Evolutionary conservation across 2,113 vertebrate genomes (phyloP).

Genomic region (Vanacampus margaritifer): DNA sequence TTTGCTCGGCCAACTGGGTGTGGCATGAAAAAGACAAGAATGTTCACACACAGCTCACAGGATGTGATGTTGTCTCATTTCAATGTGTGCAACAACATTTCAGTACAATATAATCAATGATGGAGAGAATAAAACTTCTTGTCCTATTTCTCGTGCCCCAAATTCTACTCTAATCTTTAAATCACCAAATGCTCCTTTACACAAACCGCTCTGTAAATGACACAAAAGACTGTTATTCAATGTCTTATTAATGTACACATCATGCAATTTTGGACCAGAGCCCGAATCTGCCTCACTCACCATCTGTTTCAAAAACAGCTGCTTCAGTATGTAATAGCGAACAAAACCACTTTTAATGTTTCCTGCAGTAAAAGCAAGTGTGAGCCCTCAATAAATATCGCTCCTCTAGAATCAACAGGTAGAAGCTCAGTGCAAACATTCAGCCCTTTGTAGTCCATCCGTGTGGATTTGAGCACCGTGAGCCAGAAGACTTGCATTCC

Average conservation of each 20-base stretch:
- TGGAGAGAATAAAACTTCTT: not conserved
- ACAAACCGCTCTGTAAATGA: slow-evolving; percentile 34
- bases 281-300: slow-evolving; percentile 13
- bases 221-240: slow-evolving; percentile 43
- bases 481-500: slow-evolving; percentile 37
- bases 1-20: slow-evolving; percentile 4
- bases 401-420: slow-evolving; percentile 33
- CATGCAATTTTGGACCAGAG: slow-evolving; percentile 29
- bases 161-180: slow-evolving; percentile 11
- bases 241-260: slow-evolving; percentile 39
- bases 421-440: slow-evolving; percentile 8
- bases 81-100: not conserved
- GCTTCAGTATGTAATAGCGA: slow-evolving; percentile 22
- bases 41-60: slow-evolving; percentile 3
- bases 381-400: slow-evolving; percentile 14
- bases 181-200: slow-evolving; percentile 31
- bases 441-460: not conserved
- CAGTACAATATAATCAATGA: slow-evolving; percentile 2
- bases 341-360: slow-evolving; percentile 24
- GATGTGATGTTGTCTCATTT: slow-evolving; percentile 17
- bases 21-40: slow-evolving; percentile 7
- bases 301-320: slow-evolving; percentile 50
- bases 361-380: slow-evolving; percentile 29
- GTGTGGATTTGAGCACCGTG: slow-evolving; percentile 12
- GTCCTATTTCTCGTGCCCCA: slow-evolving; percentile 18